Percentiles rank a stretch among this genome's conserved stretches.
phyloP scores from a whole-genome alignment of 2,888 invertebrate genomes.

The Acheta domesticus region DNA sequence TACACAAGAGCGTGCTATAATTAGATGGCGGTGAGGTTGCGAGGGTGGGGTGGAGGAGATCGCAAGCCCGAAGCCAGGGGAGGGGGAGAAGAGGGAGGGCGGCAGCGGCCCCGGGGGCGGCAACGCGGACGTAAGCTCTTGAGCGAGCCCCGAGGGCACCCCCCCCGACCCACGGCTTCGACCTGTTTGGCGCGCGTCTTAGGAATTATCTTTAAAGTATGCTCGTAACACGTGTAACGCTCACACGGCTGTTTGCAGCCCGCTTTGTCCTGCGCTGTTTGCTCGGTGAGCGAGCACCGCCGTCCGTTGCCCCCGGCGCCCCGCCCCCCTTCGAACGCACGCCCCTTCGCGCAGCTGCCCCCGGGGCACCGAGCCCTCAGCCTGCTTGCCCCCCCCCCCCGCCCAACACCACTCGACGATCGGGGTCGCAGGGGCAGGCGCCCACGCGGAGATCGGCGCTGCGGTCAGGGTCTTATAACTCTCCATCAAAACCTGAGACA shows the following conservation, averaged over 20 bases:
- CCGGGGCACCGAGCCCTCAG: background rate
- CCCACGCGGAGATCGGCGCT: background rate
- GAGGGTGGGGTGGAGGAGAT: too few relatives aligned
- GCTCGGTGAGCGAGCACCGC: background rate
- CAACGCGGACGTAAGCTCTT: too few relatives aligned
- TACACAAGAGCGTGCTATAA: too few relatives aligned
- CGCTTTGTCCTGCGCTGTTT: background rate
- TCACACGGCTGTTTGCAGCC: background rate
- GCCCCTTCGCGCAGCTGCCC: background rate
- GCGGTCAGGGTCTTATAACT: too few relatives aligned
- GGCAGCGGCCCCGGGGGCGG: too few relatives aligned
- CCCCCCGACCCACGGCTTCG: background rate
- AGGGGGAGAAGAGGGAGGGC: too few relatives aligned
- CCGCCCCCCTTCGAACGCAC: background rate
- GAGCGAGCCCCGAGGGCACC: background rate
- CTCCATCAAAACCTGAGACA: too few relatives aligned
- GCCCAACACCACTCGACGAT: background rate
- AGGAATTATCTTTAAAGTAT: constrained; percentile 11
- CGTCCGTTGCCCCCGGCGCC: background rate
- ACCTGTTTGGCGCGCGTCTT: background rate
- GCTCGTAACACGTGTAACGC: background rate
- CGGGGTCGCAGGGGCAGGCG: background rate
- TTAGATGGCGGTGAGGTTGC: too few relatives aligned
- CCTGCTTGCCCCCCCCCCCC: background rate
- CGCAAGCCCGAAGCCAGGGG: too few relatives aligned